Conservation (phyloP, 2,888 invertebrate genomes). For the Temnothorax rugatulus region DNA sequence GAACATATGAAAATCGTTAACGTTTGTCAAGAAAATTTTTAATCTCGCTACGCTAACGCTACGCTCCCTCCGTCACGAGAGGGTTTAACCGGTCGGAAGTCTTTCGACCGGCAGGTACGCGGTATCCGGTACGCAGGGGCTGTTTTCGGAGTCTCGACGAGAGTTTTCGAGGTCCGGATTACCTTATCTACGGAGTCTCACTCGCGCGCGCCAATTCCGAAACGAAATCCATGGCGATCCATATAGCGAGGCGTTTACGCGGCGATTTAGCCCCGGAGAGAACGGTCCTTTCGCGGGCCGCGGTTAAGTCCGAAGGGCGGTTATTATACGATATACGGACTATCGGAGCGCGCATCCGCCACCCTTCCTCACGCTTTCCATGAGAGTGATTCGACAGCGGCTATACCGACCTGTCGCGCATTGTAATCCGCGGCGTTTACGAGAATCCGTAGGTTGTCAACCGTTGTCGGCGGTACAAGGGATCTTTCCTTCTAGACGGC, state of each 20-base stretch:
- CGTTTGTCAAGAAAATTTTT: background rate
- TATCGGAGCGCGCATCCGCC: conserved; percentile 52
- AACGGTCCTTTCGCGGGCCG: conserved; percentile 59
- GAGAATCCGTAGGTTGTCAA: conserved; percentile 38
- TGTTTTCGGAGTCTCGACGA: conserved; percentile 71
- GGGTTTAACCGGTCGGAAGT: conserved; percentile 64
- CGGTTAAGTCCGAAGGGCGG: conserved; percentile 62
- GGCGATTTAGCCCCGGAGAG: conserved; percentile 75
- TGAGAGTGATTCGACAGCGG: conserved; percentile 55
- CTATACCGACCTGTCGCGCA: conserved; percentile 49
- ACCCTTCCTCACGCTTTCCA: conserved; percentile 38
- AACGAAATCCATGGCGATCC: conserved; percentile 77
- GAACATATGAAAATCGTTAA: background rate
- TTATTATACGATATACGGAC: conserved; percentile 71
- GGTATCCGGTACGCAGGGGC: conserved; percentile 57
- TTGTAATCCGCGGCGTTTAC: conserved; percentile 67
- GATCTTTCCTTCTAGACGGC: background rate
- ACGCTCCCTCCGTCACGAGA: background rate
- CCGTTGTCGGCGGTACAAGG: background rate
- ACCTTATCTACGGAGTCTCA: conserved; percentile 85
- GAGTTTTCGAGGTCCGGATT: conserved; percentile 83
- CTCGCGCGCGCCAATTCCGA: conserved; percentile 78
- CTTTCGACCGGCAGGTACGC: conserved; percentile 64
- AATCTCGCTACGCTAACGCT: background rate
- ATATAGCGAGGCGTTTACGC: conserved; percentile 78